Conservation (phyloP, 2,113 vertebrate genomes). For the Melospiza georgiana region DNA sequence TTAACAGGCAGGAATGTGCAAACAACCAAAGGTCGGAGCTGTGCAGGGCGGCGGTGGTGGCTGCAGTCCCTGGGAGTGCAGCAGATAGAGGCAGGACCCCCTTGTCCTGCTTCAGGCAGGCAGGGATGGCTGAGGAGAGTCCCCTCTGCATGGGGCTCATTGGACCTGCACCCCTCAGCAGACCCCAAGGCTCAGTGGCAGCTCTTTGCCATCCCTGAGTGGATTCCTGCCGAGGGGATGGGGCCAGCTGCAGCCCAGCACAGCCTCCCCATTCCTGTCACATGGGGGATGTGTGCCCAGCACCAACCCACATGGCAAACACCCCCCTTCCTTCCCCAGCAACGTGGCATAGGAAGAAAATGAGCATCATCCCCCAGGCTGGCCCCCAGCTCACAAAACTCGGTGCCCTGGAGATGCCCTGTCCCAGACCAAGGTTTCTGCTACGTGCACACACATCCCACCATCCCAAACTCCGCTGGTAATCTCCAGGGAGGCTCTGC, state of each 20-base stretch:
- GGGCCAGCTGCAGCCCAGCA: not conserved
- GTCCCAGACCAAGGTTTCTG: not conserved
- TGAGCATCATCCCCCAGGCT: not conserved
- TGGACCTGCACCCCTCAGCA: too few species aligned
- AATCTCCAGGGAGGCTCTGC: not conserved
- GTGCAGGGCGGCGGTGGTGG: not conserved
- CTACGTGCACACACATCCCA: not conserved
- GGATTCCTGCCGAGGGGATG: fast-evolving
- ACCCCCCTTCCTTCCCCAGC: slow-evolving; percentile 13
- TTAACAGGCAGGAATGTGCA: slow-evolving; percentile 85
- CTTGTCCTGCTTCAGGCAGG: fast-evolving
- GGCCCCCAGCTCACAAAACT: not conserved
- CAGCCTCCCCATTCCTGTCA: not conserved
- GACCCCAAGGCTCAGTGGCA: fast-evolving
- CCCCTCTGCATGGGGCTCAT: fast-evolving
- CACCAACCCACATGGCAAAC: not conserved
- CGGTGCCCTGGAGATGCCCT: not conserved
- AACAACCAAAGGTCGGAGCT: slow-evolving; percentile 63
- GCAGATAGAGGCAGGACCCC: not conserved
- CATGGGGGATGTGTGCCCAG: fast-evolving
- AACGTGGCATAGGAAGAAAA: not conserved
- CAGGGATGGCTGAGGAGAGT: not conserved
- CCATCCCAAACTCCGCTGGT: not conserved
- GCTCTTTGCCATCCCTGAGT: not conserved
- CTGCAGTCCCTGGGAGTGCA: not conserved